These are phyloP conservation scores for Tetragnatha versicolor DNA, from an alignment of 1,140 invertebrate species.

Conservation along the genomic window DNA sequence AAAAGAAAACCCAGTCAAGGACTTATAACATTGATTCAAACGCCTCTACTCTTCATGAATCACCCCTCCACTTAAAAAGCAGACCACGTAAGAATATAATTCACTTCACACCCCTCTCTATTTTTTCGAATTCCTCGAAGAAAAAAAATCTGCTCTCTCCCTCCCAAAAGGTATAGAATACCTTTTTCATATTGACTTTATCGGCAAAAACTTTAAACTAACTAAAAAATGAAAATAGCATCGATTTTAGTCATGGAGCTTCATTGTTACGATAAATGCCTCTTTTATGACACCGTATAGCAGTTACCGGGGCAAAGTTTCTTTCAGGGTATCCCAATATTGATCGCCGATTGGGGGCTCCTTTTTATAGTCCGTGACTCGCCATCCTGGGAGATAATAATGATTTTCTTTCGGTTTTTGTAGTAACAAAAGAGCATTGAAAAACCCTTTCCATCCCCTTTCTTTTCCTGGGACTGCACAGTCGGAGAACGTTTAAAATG, in stretches of 20 bases:
- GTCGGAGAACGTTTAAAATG: slow-evolving; percentile 37
- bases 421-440: slow-evolving; percentile 32
- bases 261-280: slow-evolving; percentile 36
- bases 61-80: no score
- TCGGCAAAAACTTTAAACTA: background rate
- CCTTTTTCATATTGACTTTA: background rate
- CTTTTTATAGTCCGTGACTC: slow-evolving; percentile 28
- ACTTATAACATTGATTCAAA: no score
- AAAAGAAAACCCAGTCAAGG: no score
- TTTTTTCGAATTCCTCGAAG: no score
- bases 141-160: no score
- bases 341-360: slow-evolving; percentile 27
- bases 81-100: no score
- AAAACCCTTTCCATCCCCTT: background rate
- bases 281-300: slow-evolving; percentile 22
- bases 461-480: background rate
- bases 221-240: background rate
- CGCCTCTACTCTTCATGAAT: no score
- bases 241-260: slow-evolving; percentile 38
- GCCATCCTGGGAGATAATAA: slow-evolving; percentile 34
- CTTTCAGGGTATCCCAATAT: slow-evolving; percentile 33
- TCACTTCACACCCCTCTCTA: no score
- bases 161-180: background rate
- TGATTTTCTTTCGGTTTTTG: slow-evolving; percentile 37
- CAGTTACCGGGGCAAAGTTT: background rate